Evolutionary conservation across 1,140 invertebrate species (phyloP).

Genomic region (Aricia agestis): DNA sequence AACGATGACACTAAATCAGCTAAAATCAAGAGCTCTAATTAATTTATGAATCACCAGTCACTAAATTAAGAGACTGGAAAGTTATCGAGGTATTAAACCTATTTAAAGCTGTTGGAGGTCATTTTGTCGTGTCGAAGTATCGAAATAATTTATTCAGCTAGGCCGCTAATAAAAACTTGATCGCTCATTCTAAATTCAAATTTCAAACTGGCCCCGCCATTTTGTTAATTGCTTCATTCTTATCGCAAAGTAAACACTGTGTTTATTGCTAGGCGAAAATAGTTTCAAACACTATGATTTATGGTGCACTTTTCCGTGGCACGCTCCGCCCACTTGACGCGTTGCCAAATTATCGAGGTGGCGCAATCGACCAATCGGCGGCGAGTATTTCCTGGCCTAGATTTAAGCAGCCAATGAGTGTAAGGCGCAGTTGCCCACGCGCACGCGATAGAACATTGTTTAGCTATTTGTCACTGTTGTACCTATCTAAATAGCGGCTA

Average conservation of each 20-base stretch:
- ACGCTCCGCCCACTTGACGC: slow-evolving; percentile 46
- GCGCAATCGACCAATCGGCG: slow-evolving; percentile 36
- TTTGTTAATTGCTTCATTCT: slow-evolving; percentile 3
- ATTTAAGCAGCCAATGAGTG: slow-evolving; percentile 29
- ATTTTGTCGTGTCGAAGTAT: background rate
- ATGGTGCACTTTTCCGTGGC: slow-evolving; percentile 18
- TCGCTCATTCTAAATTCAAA: slow-evolving; percentile 8
- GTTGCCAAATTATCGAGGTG: slow-evolving; percentile 47
- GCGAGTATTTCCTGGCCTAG: slow-evolving; percentile 26
- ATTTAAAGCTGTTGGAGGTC: background rate
- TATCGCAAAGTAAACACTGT: background rate
- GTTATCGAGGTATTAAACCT: background rate
- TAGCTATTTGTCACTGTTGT: background rate
- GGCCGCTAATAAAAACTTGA: background rate
- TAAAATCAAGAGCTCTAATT: too few relatives aligned
- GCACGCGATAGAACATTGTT: slow-evolving; percentile 29
- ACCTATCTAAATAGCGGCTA: background rate
- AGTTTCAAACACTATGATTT: background rate
- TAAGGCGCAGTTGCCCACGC: slow-evolving; percentile 39
- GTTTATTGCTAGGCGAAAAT: background rate
- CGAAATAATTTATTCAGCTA: background rate
- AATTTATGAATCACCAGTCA: too few relatives aligned
- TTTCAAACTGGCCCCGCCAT: background rate
- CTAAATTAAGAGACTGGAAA: too few relatives aligned
- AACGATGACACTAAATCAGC: too few relatives aligned